Base-by-base conservation (phyloP, 1,140 invertebrate species). In the Cherax quadricarinatus region DNA sequence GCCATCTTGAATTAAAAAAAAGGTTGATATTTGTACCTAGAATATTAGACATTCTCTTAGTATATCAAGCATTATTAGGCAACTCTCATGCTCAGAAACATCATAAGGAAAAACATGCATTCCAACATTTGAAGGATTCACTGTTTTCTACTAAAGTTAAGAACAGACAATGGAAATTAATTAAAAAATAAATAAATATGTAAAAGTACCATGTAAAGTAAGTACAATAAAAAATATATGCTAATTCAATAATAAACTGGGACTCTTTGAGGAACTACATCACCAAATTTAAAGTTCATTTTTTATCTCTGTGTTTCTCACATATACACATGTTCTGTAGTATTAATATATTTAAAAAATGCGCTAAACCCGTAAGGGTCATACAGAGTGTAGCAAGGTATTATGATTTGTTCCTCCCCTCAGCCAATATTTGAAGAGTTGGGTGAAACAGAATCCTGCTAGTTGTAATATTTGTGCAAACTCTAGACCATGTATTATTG, bases 201-300 rank as follows among this genome's bases (percentile, higher is more conserved):
- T 10, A 30, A n/a, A 75, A 75, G 70, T 75, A 75, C n/a, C 70
- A 75, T 66, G 21, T 30, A 75, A 30, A 75, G 70, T 75, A 75
- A 75, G 70, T 75, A 75, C 70, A 30, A 75, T 75, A 30, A 30
- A 30, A 75, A 75, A 75, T 75, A 75, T 75, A 75, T n/a, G 30
- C 24, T 21, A 75, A 75, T 75, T 9, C 24, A 6, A 75, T 75
- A n/a, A 24, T 30, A 9, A 75, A 30, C 70, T 30, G 21, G 70
- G 70, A 75, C 12, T 75, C 2, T 75, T 12, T 30, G 7, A 75
- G 70, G 70, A 24, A 10, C n/a, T 75, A 30, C 12, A 75, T 75
- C 21, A 75, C 21, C 7, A 30, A 75, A 75, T 5, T 21, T 16
- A 60, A 10, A 60, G 21, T 66, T 12, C 14, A 66, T 5, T 66